These are phyloP conservation scores for Apeltes quadracus DNA, from an alignment of 2,113 vertebrate species.

Conservation along the genomic window DNA sequence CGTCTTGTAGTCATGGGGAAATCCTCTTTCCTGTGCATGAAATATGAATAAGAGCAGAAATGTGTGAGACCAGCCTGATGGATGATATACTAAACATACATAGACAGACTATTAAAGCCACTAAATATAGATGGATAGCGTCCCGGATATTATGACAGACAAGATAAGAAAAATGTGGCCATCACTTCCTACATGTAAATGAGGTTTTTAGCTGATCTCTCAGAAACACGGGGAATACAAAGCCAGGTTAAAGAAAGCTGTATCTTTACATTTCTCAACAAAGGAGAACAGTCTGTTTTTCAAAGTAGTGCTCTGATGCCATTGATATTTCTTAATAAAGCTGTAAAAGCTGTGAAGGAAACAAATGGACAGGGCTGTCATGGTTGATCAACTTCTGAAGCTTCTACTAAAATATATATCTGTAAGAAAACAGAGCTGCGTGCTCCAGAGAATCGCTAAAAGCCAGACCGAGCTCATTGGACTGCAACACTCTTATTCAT, in stretches of 20 bases:
- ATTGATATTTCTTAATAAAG: slow-evolving; percentile 58
- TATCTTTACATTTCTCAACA: slow-evolving; percentile 11
- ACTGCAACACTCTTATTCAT: slow-evolving; percentile 34
- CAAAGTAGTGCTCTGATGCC: slow-evolving; percentile 39
- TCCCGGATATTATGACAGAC: slow-evolving; percentile 51
- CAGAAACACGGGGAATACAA: background rate
- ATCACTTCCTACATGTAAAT: slow-evolving; percentile 11
- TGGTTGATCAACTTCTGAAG: slow-evolving; percentile 59
- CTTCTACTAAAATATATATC: slow-evolving; percentile 22
- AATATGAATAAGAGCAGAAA: slow-evolving; percentile 59
- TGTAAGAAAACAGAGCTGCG: slow-evolving; percentile 13
- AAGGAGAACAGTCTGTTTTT: slow-evolving; percentile 16
- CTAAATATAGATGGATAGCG: slow-evolving; percentile 40
- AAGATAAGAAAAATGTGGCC: slow-evolving; percentile 47
- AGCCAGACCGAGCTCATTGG: slow-evolving; percentile 20
- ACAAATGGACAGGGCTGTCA: slow-evolving; percentile 30
- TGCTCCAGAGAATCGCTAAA: slow-evolving; percentile 28
- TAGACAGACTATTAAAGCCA: slow-evolving; percentile 71
- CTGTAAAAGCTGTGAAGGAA: slow-evolving; percentile 39
- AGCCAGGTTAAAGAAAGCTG: slow-evolving; percentile 2
- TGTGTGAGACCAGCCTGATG: slow-evolving; percentile 60
- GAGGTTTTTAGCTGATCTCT: background rate
- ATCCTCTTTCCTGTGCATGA: slow-evolving; percentile 38
- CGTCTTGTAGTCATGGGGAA: slow-evolving; percentile 18
- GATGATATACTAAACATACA: slow-evolving; percentile 65